Conservation (phyloP, 2,888 invertebrate species). For the Mimas tiliae region DNA sequence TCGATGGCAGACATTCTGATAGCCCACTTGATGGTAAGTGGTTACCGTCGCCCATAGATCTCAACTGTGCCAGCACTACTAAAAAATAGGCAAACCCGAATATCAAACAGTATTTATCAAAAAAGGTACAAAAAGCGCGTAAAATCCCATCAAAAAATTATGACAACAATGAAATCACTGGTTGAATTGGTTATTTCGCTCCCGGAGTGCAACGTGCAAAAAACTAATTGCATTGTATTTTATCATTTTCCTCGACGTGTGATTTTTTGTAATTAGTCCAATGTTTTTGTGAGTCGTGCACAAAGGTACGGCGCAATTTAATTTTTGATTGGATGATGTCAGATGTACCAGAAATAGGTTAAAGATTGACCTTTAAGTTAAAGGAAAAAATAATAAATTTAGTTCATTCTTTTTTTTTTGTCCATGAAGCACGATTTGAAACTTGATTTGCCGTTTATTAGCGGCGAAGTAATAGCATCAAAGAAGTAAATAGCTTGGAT, state of each 20-base stretch:
- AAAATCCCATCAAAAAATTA: neutral
- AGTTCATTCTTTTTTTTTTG: neutral
- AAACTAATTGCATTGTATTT: slow-evolving; percentile 65
- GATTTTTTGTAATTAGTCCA: slow-evolving; percentile 68
- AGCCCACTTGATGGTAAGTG: too few relatives aligned
- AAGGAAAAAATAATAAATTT: slow-evolving; percentile 18
- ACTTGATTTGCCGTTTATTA: neutral
- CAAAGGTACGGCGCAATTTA: slow-evolving; percentile 52
- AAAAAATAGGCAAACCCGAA: neutral
- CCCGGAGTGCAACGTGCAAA: slow-evolving; percentile 60
- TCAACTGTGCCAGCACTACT: too few relatives aligned
- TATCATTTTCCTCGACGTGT: slow-evolving; percentile 41
- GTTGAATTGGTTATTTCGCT: slow-evolving; percentile 72
- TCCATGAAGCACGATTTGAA: neutral
- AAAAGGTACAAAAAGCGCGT: neutral
- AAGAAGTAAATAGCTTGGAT: neutral
- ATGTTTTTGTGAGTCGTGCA: slow-evolving; percentile 53
- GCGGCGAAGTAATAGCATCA: neutral
- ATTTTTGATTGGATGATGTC: slow-evolving; percentile 69
- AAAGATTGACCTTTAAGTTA: slow-evolving; percentile 38
- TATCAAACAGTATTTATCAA: neutral
- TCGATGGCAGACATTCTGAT: too few relatives aligned
- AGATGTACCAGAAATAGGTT: slow-evolving; percentile 47
- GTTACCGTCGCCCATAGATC: too few relatives aligned
- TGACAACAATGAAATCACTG: slow-evolving; percentile 41